Percentiles rank a stretch among this genome's conserved stretches.
These are phyloP conservation scores for Perca fluviatilis DNA, from an alignment of 2,113 vertebrate species.

Conservation along the genomic window DNA sequence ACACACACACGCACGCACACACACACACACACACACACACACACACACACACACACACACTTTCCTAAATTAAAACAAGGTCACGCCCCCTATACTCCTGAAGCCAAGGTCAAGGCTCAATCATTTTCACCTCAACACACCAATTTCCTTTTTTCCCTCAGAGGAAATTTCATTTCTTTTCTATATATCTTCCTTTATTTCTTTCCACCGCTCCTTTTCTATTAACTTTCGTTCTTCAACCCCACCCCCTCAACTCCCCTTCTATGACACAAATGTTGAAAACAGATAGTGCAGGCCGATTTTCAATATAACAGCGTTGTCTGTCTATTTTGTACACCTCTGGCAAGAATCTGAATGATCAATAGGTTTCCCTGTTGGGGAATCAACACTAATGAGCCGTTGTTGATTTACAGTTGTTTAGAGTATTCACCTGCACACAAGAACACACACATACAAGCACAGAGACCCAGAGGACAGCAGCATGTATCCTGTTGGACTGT, in stretches of 20 bases:
- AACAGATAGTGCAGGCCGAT: background rate
- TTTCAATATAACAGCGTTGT: background rate
- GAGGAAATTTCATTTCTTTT: constrained; percentile 53
- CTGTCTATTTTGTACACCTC: background rate
- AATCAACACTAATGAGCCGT: constrained; percentile 34
- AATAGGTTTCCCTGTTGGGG: background rate
- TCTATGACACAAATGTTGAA: background rate
- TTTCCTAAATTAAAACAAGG: constrained; percentile 55
- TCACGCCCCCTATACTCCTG: constrained; percentile 23
- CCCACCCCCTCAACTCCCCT: background rate
- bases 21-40: constrained; percentile 21
- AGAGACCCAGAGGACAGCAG: constrained; percentile 1
- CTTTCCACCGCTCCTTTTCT: constrained; percentile 29
- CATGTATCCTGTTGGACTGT: background rate
- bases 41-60: constrained; percentile 26
- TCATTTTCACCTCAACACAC: constrained; percentile 53
- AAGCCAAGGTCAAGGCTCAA: constrained; percentile 53
- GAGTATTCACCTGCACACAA: constrained; percentile 16
- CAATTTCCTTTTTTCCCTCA: constrained; percentile 44
- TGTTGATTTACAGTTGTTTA: constrained; percentile 16
- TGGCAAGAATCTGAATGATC: background rate
- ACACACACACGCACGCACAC: constrained; percentile 16
- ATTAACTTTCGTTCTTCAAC: background rate
- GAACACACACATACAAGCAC: background rate
- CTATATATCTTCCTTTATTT: constrained; percentile 29